Evolutionary conservation across 2,888 invertebrate genomes (phyloP), one percentile per base, ranked within the genome.

Genomic region (Aquatica leii): DNA sequence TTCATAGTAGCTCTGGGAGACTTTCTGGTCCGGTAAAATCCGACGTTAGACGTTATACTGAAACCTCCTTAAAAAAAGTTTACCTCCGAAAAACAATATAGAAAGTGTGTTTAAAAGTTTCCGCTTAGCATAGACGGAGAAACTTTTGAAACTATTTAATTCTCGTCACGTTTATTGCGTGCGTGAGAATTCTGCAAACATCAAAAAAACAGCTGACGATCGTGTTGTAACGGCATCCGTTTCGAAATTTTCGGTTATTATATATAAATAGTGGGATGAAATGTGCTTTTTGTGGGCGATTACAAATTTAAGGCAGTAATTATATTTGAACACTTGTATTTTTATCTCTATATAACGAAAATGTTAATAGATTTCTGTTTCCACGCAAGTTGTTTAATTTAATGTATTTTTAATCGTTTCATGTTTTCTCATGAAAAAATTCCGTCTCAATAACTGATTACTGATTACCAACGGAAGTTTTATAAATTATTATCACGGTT

Each of bases 1-100:
- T 58, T 58, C 49, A 58, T 58, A 41, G 57, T n/a, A 41, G 49
- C 2, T 50, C n/a, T 31, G 57, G 57, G 56, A 56, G 35, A 31
- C 24, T 37, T 48, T 17, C 20, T 31, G 49, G 37, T 40, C n/a
- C 37, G 17, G 21, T 14, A 14, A 49, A 58, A 58, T 58, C 57
- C 50, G 35, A 21, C 24, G 49, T 58, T 24, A 24, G 24, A n/a
- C n/a, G n/a, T n/a, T n/a, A n/a, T n/a, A n/a, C n/a, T n/a, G n/a
- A n/a, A n/a, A n/a, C n/a, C n/a, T n/a, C 48, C 31, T 46, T 48
- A 18, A n/a, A 21, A 34, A 56, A 56, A 56, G 21, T 56, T 56
- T 46, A 20, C 55, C 55, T 24, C 14, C 3, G 31, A 46, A 46
- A 14, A 20, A 56, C 43, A 57, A 57, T 41, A 37, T 57, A 46